Evolutionary conservation across 1,140 invertebrate species (phyloP).

Genomic region (Drosophila nigromelanica): DNA sequence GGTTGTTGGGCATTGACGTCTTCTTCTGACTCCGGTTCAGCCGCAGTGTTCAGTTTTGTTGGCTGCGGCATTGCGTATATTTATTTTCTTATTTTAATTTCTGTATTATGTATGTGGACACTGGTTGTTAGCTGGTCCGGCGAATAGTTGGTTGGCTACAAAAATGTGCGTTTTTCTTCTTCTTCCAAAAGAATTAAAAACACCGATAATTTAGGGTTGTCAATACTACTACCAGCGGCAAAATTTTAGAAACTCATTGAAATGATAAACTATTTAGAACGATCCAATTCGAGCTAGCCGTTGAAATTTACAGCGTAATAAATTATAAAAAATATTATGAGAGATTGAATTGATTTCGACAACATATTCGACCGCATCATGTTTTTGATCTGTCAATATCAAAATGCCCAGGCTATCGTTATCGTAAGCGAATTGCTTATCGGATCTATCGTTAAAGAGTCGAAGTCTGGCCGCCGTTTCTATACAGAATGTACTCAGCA

Average conservation of each 20-base stretch:
- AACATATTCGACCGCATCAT: conserved; percentile 30
- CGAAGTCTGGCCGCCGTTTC: background rate
- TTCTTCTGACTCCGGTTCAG: conserved; percentile 2
- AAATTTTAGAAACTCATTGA: conserved; percentile 39
- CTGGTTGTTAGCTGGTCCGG: background rate
- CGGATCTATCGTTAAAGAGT: background rate
- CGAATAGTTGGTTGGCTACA: conserved; percentile 26
- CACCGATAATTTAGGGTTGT: conserved; percentile 70
- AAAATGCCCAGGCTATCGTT: background rate
- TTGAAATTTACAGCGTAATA: conserved; percentile 34
- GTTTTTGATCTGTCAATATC: conserved; percentile 11
- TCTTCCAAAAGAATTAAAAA: conserved; percentile 58
- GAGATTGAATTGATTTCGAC: conserved; percentile 33
- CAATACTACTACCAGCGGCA: conserved; percentile 56
- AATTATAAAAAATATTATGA: conserved; percentile 30
- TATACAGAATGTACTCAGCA: too few relatives aligned
- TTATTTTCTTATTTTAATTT: background rate
- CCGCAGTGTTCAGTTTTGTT: conserved; percentile 32
- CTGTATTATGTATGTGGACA: background rate
- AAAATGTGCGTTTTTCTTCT: conserved; percentile 76
- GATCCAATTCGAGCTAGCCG: conserved; percentile 25
- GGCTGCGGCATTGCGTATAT: conserved; percentile 33
- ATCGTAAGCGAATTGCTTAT: background rate
- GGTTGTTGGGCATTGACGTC: conserved; percentile 3
- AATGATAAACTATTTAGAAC: conserved; percentile 28